phyloP scores from a whole-genome alignment of 2,113 vertebrate genomes.

The Sprattus sprattus region DNA sequence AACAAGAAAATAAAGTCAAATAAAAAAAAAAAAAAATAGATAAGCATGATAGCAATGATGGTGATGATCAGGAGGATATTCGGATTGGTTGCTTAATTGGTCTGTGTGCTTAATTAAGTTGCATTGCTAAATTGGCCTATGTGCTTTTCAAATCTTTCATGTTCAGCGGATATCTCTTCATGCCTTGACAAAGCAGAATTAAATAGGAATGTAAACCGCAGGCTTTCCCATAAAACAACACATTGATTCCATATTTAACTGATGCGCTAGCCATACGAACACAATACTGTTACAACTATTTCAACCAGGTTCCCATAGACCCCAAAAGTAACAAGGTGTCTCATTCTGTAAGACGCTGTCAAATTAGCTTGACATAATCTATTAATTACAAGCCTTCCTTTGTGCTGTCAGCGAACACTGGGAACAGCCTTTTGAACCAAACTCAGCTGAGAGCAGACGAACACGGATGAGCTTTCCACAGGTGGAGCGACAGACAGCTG shows the following conservation, averaged over 20 bases:
- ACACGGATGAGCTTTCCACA: conserved; percentile 7
- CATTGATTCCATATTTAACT: not conserved
- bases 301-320: not conserved
- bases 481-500: conserved; percentile 38
- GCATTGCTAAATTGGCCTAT: not conserved
- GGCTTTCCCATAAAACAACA: not conserved
- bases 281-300: not conserved
- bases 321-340: not conserved
- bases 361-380: not conserved
- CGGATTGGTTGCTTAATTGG: not conserved
- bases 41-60: not conserved
- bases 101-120: not conserved
- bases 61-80: not conserved
- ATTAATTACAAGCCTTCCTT: not conserved
- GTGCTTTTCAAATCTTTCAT: not conserved
- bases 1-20: not conserved
- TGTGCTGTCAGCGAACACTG: not conserved
- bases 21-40: not conserved
- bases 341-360: not conserved
- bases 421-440: not conserved
- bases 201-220: not conserved
- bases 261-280: not conserved
- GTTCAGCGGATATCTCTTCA: not conserved
- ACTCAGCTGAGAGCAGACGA: not conserved
- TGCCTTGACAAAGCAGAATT: not conserved